Evolutionary conservation across 2,797 vertebrate genomes (phyloP).

Genomic region (Micrastur ruficollis): DNA sequence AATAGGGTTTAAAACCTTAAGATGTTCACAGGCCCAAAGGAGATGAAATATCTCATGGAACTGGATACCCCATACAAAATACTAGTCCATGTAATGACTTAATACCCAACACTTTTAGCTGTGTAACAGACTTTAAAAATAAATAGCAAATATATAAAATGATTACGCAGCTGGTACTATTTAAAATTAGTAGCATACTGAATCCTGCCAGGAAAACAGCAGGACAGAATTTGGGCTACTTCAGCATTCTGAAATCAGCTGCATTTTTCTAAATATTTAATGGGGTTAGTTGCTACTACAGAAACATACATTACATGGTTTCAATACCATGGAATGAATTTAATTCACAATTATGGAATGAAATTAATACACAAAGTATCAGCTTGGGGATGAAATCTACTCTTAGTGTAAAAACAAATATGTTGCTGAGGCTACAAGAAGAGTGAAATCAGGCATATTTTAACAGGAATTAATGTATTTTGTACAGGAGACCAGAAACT

Average conservation of each 20-base stretch:
- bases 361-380: neutral
- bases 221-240: neutral
- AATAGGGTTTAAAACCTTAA: neutral
- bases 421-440: neutral
- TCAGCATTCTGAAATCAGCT: neutral
- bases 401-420: neutral
- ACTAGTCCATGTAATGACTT: neutral
- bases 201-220: neutral
- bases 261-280: neutral
- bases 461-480: neutral
- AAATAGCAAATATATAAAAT: neutral
- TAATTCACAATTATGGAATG: neutral
- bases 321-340: neutral
- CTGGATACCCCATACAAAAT: neutral
- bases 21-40: neutral
- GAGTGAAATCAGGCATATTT: neutral
- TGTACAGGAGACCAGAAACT: neutral
- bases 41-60: neutral
- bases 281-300: neutral
- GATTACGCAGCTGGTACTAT: neutral
- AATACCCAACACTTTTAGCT: neutral
- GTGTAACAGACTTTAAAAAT: neutral
- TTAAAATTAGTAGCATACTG: neutral
- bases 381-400: neutral
- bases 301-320: neutral